phyloP scores from a whole-genome alignment of 2,888 invertebrate species.

The Parnassius smintheus region DNA sequence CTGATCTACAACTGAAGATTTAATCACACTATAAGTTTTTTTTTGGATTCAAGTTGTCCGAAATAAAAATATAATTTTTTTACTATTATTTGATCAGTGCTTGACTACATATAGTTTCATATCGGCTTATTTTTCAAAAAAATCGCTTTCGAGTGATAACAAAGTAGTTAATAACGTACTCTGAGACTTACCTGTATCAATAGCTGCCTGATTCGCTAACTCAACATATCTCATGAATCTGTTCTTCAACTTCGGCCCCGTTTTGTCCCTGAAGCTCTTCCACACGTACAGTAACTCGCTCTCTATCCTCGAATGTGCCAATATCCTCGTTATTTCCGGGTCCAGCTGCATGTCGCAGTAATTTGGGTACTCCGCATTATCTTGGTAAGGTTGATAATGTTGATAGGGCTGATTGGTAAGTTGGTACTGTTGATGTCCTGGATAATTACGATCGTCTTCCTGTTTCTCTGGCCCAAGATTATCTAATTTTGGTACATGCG shows the following conservation, averaged over 20 bases:
- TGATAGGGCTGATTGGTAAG: conserved; percentile 57
- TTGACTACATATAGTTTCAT: too few species aligned
- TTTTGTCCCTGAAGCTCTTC: conserved; percentile 90
- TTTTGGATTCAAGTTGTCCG: too few species aligned
- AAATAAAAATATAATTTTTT: too few species aligned
- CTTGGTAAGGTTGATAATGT: conserved; percentile 37
- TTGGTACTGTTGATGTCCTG: conserved; percentile 54
- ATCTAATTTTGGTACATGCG: conserved; percentile 54
- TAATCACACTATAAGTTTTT: too few species aligned
- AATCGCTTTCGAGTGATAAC: too few species aligned
- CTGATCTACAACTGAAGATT: too few species aligned
- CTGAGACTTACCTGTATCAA: conserved; percentile 81
- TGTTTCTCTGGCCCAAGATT: conserved; percentile 39
- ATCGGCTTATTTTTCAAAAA: too few species aligned
- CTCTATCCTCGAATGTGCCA: conserved; percentile 87
- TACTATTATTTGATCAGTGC: too few species aligned
- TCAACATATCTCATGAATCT: conserved; percentile 90
- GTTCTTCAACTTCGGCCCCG: conserved; percentile 88
- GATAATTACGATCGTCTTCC: conserved; percentile 38
- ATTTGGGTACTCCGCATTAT: conserved; percentile 48
- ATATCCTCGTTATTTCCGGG: conserved; percentile 83
- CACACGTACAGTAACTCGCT: conserved; percentile 89
- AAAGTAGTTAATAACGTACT: too few species aligned
- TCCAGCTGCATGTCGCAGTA: conserved; percentile 83
- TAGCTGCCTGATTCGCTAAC: conserved; percentile 89